phyloP scores from a whole-genome alignment of 2,113 vertebrate species.

The Podarcis muralis region DNA sequence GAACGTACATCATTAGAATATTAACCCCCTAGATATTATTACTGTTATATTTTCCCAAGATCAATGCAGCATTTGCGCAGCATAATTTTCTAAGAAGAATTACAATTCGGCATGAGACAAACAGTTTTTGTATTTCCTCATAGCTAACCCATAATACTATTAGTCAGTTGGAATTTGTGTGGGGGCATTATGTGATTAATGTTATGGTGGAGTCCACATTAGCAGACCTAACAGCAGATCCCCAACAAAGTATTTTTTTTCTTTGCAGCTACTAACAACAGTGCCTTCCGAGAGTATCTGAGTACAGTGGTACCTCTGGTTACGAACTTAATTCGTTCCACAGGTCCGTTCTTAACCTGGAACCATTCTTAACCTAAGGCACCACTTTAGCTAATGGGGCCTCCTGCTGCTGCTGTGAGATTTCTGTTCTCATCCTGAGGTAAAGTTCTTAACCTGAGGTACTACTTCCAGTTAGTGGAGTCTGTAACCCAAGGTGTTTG shows the following conservation, averaged over 20 bases:
- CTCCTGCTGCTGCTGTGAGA: too few species aligned
- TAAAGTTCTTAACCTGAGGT: too few species aligned
- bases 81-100: not conserved
- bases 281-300: not conserved
- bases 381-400: too few species aligned
- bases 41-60: not conserved
- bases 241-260: not conserved
- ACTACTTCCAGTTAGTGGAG: too few species aligned
- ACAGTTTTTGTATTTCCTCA: not conserved
- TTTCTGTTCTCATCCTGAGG: too few species aligned
- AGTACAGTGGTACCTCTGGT: not conserved
- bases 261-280: not conserved
- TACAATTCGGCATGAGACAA: not conserved
- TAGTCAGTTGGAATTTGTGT: not conserved
- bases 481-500: too few species aligned
- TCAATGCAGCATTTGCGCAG: not conserved
- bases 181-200: not conserved
- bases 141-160: not conserved
- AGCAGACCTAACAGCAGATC: not conserved
- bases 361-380: too few species aligned
- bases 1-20: constrained; percentile 47
- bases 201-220: not conserved
- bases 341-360: too few species aligned
- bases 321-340: too few species aligned
- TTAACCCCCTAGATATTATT: constrained; percentile 38